phyloP scores from a whole-genome alignment of 30 jellyfish, hydroid and myxozoan genomes.

The Pseudorhiza aurosa region DNA sequence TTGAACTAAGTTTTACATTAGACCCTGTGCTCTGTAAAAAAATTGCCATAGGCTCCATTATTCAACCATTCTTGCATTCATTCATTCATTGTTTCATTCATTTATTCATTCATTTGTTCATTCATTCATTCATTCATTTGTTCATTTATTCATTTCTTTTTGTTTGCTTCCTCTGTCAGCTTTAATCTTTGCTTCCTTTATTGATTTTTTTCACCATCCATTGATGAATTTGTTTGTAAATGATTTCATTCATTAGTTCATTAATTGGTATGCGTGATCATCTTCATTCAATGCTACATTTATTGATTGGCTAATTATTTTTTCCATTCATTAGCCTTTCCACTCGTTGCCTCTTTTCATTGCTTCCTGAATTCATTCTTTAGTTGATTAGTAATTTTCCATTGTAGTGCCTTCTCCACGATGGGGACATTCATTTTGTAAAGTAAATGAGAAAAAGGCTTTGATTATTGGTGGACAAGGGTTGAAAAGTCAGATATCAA shows the following conservation, averaged over 20 bases:
- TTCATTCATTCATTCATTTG: too few relatives aligned
- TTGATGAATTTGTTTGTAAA: too few relatives aligned
- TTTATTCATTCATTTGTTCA: too few relatives aligned
- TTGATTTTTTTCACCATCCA: too few relatives aligned
- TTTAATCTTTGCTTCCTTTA: neutral
- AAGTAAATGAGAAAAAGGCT: slow-evolving; percentile 43
- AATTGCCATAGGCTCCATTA: too few relatives aligned
- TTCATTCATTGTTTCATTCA: too few relatives aligned
- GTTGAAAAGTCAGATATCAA: slow-evolving; percentile 39
- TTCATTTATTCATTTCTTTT: too few relatives aligned
- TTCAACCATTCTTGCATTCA: too few relatives aligned
- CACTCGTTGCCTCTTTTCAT: neutral
- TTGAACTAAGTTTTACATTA: too few relatives aligned
- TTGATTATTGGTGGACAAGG: slow-evolving; percentile 87
- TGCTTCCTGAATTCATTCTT: neutral
- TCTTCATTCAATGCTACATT: neutral
- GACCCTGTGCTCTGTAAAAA: too few relatives aligned
- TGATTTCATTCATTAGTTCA: too few relatives aligned
- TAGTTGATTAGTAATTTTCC: neutral
- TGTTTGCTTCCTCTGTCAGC: neutral
- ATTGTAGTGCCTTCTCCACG: slow-evolving; percentile 53
- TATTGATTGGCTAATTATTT: neutral
- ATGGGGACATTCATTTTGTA: slow-evolving; percentile 81
- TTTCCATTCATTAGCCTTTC: neutral
- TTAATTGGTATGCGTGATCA: too few relatives aligned